phyloP scores from a whole-genome alignment of 2,113 vertebrate species.

The Tragelaphus imberbis region DNA sequence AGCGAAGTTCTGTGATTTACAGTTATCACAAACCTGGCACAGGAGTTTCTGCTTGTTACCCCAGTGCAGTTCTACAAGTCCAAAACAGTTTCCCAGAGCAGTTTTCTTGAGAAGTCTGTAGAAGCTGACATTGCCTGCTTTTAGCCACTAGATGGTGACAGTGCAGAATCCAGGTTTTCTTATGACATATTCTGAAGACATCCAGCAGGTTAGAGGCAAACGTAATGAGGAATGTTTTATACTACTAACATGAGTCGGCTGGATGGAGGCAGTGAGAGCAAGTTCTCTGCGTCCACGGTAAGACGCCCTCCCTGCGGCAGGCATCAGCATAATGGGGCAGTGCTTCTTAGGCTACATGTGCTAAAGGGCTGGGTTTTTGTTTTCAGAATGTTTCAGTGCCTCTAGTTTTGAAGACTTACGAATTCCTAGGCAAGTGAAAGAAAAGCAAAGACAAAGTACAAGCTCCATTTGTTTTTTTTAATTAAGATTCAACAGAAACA shows the following conservation, averaged over 20 bases:
- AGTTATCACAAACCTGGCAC: not conserved
- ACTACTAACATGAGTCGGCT: not conserved
- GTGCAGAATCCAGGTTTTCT: not conserved
- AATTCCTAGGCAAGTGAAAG: not conserved
- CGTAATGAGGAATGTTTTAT: not conserved
- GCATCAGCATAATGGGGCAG: not conserved
- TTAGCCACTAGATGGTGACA: slow-evolving; percentile 27
- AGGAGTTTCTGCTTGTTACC: not conserved
- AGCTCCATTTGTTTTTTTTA: not conserved
- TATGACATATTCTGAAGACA: not conserved
- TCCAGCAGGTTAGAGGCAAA: not conserved
- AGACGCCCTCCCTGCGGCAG: not conserved
- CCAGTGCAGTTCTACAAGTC: not conserved
- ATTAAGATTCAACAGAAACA: slow-evolving; percentile 1
- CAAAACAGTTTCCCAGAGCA: not conserved
- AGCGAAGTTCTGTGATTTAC: not conserved
- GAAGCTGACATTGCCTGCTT: not conserved
- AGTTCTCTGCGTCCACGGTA: not conserved
- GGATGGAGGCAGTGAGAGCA: not conserved
- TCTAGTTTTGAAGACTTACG: not conserved
- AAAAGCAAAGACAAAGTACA: slow-evolving; percentile 2
- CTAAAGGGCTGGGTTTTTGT: not conserved
- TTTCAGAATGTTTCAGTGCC: not conserved
- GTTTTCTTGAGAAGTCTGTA: not conserved
- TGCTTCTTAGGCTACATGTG: not conserved